Evolutionary conservation across 2,888 invertebrate species (phyloP), one percentile per base, ranked within the genome.

Genomic region (Drepana falcataria): DNA sequence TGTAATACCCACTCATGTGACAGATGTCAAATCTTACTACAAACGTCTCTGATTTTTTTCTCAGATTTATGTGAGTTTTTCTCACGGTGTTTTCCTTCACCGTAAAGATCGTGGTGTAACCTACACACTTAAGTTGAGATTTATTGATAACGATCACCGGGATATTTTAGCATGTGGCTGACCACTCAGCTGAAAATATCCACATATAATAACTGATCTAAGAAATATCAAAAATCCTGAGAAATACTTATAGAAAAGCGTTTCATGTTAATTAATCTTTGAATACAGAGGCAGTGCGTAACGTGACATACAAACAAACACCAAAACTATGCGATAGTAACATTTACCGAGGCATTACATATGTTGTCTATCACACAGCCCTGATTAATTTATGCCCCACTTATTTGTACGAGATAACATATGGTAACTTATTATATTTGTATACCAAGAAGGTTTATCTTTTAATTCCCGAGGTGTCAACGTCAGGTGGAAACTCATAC

Each of bases 381-480:
- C 83, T 85, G 83, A 87, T 87, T 88, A 88, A 90, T 90, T 87
- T 87, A 89, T 85, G 83, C 71, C 68, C 68, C 77, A 77, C 71
- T 76, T 89, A 88, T 89, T 89, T 90, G 79, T 73, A 65, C 68
- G 67, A 88, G 90, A 89, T 90, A 90, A 73, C 75, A 81, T 79
- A 81, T 77, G 83, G 79, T 73, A 80, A 81, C 79, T 73, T 79
- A 79, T 83, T 66, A 68, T 88, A 88, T 90, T 90, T 90, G 84
- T 81, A 75, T 79, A 85, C 83, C 81, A 84, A 67, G 68, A 59
- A 65, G 65, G 90, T 81, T 91, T 91, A 91, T 91, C 91, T 90
- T 85, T 89, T 91, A 90, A 91, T 88, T 88, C 90, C 87, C 79
- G 76, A 81, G 79, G 82, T 90, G 90, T 89, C 89, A 89, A 69